Evolutionary conservation across 2,797 vertebrate genomes (phyloP).

Genomic region (Sarcoramphus papa): DNA sequence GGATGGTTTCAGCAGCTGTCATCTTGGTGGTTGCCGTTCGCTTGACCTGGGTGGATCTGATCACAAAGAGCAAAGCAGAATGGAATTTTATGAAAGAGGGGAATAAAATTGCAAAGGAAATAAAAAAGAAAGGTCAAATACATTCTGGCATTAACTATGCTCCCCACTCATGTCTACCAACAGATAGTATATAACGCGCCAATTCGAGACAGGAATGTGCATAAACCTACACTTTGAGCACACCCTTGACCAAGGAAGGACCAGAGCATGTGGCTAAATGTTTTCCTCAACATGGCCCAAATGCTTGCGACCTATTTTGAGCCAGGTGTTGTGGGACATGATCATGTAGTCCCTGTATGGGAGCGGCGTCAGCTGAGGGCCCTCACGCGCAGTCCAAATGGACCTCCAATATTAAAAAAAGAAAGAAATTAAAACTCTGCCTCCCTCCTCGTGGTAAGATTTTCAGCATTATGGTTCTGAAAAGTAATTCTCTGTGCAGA

Average conservation of each 20-base stretch:
- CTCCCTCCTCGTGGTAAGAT: rapidly evolving
- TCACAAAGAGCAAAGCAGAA: not conserved
- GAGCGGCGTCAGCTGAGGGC: not conserved
- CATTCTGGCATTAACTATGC: not conserved
- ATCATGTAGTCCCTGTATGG: not conserved
- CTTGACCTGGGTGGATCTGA: not conserved
- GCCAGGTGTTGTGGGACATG: not conserved
- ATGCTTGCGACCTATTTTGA: not conserved
- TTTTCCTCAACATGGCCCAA: not conserved
- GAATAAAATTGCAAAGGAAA: not conserved
- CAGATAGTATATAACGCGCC: not conserved
- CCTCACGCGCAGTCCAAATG: not conserved
- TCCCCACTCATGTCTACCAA: not conserved
- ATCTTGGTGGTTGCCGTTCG: not conserved
- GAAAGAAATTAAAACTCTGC: not conserved
- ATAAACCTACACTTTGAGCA: not conserved
- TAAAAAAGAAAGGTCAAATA: not conserved
- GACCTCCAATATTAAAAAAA: not conserved
- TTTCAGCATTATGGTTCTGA: not conserved
- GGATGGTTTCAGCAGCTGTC: not conserved
- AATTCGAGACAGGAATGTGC: not conserved
- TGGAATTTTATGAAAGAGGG: not conserved
- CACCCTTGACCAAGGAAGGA: not conserved
- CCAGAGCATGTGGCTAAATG: not conserved
- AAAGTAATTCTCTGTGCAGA: not conserved